Base-by-base conservation (phyloP, 2,113 vertebrate species). In the Pterophyllum scalare region DNA sequence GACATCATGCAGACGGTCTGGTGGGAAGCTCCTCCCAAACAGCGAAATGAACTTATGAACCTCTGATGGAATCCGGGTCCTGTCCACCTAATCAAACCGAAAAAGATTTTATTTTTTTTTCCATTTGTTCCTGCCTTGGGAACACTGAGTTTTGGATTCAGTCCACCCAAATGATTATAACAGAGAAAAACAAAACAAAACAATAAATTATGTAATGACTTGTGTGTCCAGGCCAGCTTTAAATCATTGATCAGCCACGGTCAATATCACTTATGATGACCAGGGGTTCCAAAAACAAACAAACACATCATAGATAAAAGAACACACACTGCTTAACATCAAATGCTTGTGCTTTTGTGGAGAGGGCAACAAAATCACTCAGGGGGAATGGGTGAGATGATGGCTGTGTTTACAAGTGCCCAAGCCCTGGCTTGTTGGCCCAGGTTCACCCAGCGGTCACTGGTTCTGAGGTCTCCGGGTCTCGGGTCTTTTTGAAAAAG, bases 401-500 rank as follows among this genome's bases (percentile, higher is more conserved):
- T 91, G 91, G 84, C 91, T 91, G 84, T 94, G 92, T 96, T 95
- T 94, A 94, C 90, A 92, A 94, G 87, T 79, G 52, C 59, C 61
- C 52, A 17, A 84, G 84, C 89, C 88, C 90, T 43, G 87, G 88
- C 95, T 83, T 89, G 92, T 90, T 79, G 19, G 86, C 82, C 77
- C n/a, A 82, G 91, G 95, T 96, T 96, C 95, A 96, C 54, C 76
- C 82, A 83, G 17, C 94, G 95, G 95, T 96, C 96, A 96, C 61
- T 72, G 83, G 95, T 95, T 95, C 91, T 93, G 89, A 90, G 94
- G 94, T 95, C 95, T 94, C 86, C 64, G 80, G 93, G 94, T 95
- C 94, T 95, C 57, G 70, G 90, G 89, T 93, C 90, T 95, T 96
- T 96, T 95, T 95, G 90, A 95, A 96, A 96, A 95, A 96, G 94